Base-by-base conservation (phyloP, 2,113 vertebrate species). In the Chrysochloris asiatica region DNA sequence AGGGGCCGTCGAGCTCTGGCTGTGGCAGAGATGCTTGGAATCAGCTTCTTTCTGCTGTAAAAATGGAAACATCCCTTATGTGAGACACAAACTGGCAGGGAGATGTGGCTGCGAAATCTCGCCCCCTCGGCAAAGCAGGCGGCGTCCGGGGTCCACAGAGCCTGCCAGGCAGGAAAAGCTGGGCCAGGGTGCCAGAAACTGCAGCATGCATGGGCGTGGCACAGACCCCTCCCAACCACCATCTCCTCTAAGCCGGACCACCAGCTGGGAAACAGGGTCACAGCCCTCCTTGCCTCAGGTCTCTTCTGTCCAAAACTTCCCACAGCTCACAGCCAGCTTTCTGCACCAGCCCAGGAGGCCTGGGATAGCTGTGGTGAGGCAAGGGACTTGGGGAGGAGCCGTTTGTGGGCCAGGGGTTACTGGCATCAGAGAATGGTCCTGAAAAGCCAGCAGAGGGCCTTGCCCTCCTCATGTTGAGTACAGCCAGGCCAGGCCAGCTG, bases 41-140 rank as follows among this genome's bases (percentile, higher is more conserved):
- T 92, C 81, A 4, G 69, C 56, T 28, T 95, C 81, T 93, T 94
- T 86, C 93, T 95, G 94, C 92, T 95, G 67, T 93, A 96, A 96
- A 96, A 96, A 96, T 96, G 96, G 96, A 96, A 96, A 96, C 95
- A 96, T 92, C 86, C 93, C 86, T 83, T 94, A 95, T 65, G 95
- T 96, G 95, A 92, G 77, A 95, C 80, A 90, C 90, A 96, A 95
- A 94, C 96, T 96, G 96, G 95, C 80, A 30, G 93, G 92, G 93
- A 95, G 67, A 88, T 36, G 77, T 89, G 61, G 9, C 94, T 79
- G 88, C 2, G 47, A 95, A 90, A 95, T 94, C 86, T 95, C 90
- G 2, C 67, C 81, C 95, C 92, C n/a, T 2, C 47, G 43, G 54
- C n/a, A 45, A 14, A 92, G 79, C 33, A 9, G 59, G 59, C 59